These are phyloP conservation scores for Xanthia icteritia DNA, from an alignment of 2,888 invertebrate species.

Conservation along the genomic window DNA sequence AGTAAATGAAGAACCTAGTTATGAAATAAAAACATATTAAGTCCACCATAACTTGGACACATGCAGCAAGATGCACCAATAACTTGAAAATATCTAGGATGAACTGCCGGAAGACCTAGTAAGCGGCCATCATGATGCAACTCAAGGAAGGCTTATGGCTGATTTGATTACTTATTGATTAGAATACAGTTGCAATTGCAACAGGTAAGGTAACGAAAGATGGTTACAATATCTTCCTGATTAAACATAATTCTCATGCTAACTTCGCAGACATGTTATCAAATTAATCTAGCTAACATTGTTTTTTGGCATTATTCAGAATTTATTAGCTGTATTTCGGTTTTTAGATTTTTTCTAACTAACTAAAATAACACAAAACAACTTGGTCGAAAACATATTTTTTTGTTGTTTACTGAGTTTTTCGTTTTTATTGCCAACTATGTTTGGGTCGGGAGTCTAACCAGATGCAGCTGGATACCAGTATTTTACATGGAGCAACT, in stretches of 20 bases:
- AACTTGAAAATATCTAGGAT: conserved; percentile 6
- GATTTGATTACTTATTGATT: conserved; percentile 45
- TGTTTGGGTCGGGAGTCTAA: too few species aligned
- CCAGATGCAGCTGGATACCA: too few species aligned
- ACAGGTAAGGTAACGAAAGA: not conserved
- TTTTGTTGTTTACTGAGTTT: too few species aligned
- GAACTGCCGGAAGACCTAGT: conserved; percentile 18
- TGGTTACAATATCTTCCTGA: conserved; percentile 10
- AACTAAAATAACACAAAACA: not conserved
- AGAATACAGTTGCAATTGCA: conserved; percentile 12
- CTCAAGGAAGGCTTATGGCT: conserved; percentile 1
- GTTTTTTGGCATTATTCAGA: too few species aligned
- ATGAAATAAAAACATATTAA: not conserved
- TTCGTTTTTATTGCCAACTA: too few species aligned
- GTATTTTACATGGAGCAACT: too few species aligned
- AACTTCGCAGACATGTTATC: not conserved
- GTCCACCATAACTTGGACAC: too few species aligned
- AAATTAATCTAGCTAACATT: not conserved
- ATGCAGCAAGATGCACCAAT: not conserved
- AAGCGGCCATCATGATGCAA: conserved; percentile 19
- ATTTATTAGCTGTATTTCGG: too few species aligned
- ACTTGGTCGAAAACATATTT: too few species aligned
- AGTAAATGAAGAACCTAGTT: too few species aligned
- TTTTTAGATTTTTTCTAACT: too few species aligned
- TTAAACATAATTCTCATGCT: not conserved